Evolutionary conservation across 2,888 invertebrate genomes (phyloP).

Genomic region (Gryllus longicercus): DNA sequence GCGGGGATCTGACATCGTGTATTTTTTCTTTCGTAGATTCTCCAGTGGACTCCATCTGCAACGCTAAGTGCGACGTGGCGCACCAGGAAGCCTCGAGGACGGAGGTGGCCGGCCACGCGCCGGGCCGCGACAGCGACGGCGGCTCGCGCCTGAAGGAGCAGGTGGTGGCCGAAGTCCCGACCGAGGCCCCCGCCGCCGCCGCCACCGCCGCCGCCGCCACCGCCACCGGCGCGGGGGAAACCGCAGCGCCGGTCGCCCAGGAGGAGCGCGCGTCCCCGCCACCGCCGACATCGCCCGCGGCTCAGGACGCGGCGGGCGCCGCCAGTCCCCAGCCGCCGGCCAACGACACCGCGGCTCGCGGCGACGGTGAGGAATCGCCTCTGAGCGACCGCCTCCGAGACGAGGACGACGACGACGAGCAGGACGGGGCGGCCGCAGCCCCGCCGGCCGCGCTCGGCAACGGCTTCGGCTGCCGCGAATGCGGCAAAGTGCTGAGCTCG

Average conservation of each 20-base stretch:
- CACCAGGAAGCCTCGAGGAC: constrained; percentile 33
- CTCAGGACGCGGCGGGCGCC: constrained; percentile 19
- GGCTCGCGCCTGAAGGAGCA: neutral
- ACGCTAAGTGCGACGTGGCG: constrained; percentile 27
- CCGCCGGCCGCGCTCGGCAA: constrained; percentile 19
- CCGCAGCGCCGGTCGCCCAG: neutral
- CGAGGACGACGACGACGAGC: constrained; percentile 43
- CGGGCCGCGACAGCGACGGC: neutral
- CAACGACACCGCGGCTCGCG: constrained; percentile 23
- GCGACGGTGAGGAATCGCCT: constrained; percentile 42
- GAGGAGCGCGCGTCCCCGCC: neutral
- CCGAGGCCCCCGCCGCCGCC: neutral
- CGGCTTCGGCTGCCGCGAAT: constrained; percentile 60
- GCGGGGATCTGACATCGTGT: neutral
- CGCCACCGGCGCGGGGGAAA: neutral
- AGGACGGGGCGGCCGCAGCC: neutral
- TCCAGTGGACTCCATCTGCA: constrained; percentile 23
- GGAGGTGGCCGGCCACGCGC: constrained; percentile 26
- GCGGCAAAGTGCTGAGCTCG: constrained; percentile 68
- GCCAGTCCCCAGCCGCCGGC: neutral
- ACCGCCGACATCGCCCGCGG: neutral
- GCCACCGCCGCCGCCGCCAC: neutral
- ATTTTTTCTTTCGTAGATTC: constrained; percentile 22
- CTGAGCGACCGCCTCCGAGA: constrained; percentile 60
- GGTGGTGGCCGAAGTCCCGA: neutral